Conservation (phyloP, 2,888 invertebrate species). For the Ernsta delagoae region DNA sequence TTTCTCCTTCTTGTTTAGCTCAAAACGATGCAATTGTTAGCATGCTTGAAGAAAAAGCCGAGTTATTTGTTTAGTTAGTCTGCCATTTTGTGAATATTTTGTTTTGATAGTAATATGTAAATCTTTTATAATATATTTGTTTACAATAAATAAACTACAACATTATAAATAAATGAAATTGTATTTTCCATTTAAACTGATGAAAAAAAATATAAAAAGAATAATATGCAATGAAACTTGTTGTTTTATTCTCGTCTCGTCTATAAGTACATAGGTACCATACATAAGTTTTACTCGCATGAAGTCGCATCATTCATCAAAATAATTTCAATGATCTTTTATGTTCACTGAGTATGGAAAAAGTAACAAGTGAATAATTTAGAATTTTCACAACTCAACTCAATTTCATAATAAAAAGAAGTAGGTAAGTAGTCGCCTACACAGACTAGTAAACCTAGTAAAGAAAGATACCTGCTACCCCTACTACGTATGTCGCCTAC, state of each 20-base stretch:
- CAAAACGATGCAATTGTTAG: slow-evolving; percentile 84
- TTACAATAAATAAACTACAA: slow-evolving; percentile 85
- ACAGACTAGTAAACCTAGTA: no score
- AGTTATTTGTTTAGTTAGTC: slow-evolving; percentile 84
- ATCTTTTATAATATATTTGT: slow-evolving; percentile 86
- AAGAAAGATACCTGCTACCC: no score
- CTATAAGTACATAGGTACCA: no score
- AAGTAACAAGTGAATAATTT: no score
- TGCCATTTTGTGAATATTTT: slow-evolving; percentile 86
- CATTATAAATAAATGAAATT: slow-evolving; percentile 84
- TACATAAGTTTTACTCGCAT: no score
- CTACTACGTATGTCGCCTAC: no score
- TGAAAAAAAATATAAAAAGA: slow-evolving; percentile 84
- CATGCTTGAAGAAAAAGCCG: slow-evolving; percentile 81
- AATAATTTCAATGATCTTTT: no score
- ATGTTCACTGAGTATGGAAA: no score
- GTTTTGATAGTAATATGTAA: slow-evolving; percentile 86
- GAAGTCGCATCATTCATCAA: no score
- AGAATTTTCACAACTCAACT: no score
- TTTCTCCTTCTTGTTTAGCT: slow-evolving; percentile 83
- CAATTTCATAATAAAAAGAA: no score
- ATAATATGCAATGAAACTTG: slow-evolving; percentile 83
- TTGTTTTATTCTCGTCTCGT: slow-evolving; percentile 56
- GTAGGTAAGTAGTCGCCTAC: no score
- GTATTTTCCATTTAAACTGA: slow-evolving; percentile 85